Evolutionary conservation across 2,797 vertebrate species (phyloP).

Genomic region (Leuciscus waleckii): DNA sequence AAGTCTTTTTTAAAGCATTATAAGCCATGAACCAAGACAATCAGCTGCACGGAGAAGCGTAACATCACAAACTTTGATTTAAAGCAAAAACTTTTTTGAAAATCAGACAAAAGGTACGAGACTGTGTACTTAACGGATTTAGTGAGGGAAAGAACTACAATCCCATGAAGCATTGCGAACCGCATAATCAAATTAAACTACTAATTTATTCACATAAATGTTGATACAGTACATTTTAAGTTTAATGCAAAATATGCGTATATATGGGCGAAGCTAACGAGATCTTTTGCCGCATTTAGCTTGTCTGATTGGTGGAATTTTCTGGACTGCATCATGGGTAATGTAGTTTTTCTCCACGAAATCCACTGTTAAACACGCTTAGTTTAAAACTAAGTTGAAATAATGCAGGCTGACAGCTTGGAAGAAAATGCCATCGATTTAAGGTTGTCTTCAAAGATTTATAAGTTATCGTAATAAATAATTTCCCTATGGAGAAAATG

Average conservation of each 20-base stretch:
- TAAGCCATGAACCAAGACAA: too few species aligned
- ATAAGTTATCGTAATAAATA: background rate
- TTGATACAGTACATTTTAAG: background rate
- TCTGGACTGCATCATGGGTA: background rate
- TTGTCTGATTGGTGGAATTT: too few species aligned
- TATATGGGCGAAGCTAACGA: too few species aligned
- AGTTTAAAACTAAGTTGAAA: background rate
- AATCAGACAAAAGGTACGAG: background rate
- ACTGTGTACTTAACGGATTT: background rate
- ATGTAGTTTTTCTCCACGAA: background rate
- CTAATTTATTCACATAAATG: background rate
- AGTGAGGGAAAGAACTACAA: background rate
- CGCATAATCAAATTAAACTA: background rate
- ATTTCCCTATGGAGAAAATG: background rate
- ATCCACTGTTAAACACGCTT: background rate
- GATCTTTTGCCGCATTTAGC: too few species aligned
- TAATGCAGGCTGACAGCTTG: background rate
- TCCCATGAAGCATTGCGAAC: background rate
- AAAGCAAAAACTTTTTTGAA: background rate
- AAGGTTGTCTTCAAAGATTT: background rate
- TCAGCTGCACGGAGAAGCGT: background rate
- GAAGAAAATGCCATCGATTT: background rate
- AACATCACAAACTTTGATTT: background rate
- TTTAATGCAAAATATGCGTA: background rate
- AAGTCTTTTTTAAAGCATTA: background rate